These are phyloP conservation scores for Sitophilus oryzae DNA, from an alignment of 1,140 invertebrate species.

Conservation along the genomic window DNA sequence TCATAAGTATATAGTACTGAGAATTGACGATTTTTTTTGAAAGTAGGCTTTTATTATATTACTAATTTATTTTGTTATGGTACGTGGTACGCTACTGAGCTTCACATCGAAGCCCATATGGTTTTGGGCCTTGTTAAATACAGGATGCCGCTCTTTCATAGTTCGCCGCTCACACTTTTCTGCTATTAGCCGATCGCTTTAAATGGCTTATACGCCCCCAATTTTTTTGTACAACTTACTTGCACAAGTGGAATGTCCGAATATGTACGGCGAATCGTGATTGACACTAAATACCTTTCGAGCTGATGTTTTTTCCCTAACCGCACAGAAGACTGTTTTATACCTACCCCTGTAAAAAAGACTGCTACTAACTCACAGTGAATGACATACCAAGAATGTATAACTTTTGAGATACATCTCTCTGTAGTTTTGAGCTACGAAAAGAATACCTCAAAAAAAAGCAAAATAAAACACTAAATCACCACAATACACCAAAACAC, in stretches of 20 bases:
- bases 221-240: slow-evolving; percentile 17
- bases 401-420: no score
- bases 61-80: no score
- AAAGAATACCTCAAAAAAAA: no score
- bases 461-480: no score
- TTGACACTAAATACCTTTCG: slow-evolving; percentile 26
- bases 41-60: no score
- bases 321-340: not conserved
- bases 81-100: slow-evolving; percentile 12
- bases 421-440: no score
- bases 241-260: slow-evolving; percentile 26
- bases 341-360: no score
- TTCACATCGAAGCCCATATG: slow-evolving; percentile 16
- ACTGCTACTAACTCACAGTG: no score
- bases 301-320: slow-evolving; percentile 4
- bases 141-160: slow-evolving; percentile 25
- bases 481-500: no score
- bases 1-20: no score
- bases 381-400: no score
- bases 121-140: slow-evolving; percentile 20
- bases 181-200: slow-evolving; percentile 24
- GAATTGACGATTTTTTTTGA: no score
- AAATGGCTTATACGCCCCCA: slow-evolving; percentile 28
- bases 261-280: slow-evolving; percentile 15
- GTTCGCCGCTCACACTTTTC: slow-evolving; percentile 24